Percentiles rank a stretch among this genome's conserved stretches.
These are phyloP conservation scores for Spilogale gracilis DNA, from an alignment of 2,113 vertebrate genomes.

Conservation along the genomic window DNA sequence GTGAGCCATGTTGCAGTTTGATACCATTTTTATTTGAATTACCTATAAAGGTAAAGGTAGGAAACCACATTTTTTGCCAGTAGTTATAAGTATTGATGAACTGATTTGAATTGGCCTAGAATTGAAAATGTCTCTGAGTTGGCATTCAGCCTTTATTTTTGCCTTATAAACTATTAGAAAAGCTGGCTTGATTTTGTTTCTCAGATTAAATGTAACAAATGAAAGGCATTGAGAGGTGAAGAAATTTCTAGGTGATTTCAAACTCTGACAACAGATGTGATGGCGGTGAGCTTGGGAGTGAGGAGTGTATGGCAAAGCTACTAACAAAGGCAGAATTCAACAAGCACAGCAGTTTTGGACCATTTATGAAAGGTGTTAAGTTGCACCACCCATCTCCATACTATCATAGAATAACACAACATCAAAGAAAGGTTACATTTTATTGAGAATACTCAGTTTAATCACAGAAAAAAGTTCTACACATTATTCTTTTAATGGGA, in stretches of 20 bases:
- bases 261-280: background rate
- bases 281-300: background rate
- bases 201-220: background rate
- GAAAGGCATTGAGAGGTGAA: background rate
- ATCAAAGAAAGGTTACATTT: background rate
- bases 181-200: background rate
- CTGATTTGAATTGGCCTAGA: background rate
- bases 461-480: background rate
- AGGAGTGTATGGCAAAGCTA: background rate
- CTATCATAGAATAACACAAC: background rate
- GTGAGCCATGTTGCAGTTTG: background rate
- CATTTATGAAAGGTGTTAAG: background rate
- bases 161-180: background rate
- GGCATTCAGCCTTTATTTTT: background rate
- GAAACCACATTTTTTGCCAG: background rate
- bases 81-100: background rate
- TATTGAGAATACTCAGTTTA: background rate
- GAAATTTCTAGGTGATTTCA: background rate
- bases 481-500: background rate
- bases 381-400: too few species aligned
- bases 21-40: background rate
- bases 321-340: background rate
- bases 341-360: background rate
- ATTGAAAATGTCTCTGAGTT: background rate
- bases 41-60: background rate